phyloP scores from a whole-genome alignment of 2,888 invertebrate genomes.

The Thymelicus lineola region DNA sequence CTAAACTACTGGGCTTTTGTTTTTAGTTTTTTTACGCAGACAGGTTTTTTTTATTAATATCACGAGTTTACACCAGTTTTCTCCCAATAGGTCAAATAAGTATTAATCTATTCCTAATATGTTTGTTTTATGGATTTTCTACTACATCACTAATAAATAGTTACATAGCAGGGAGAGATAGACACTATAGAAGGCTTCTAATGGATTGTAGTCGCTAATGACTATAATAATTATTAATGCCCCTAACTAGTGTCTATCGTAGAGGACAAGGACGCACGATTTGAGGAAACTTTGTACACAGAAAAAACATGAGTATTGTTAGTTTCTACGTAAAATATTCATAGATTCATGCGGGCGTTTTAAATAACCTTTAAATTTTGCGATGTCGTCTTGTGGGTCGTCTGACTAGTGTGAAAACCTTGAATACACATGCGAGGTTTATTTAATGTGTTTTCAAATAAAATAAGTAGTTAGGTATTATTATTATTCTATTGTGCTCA shows the following conservation, averaged over 20 bases:
- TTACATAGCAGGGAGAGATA: background rate
- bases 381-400: constrained; percentile 47
- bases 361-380: constrained; percentile 58
- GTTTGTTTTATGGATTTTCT: background rate
- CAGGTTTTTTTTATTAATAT: too few relatives aligned
- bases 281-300: constrained; percentile 27
- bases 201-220: background rate
- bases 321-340: constrained; percentile 30
- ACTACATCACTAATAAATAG: background rate
- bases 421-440: constrained; percentile 51
- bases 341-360: constrained; percentile 30
- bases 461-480: too few relatives aligned
- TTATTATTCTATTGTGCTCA: constrained; percentile 12
- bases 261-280: constrained; percentile 20
- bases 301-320: constrained; percentile 25
- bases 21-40: too few relatives aligned
- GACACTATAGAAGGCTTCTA: background rate
- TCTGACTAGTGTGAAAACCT: constrained; percentile 60
- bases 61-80: too few relatives aligned
- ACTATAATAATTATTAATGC: constrained; percentile 7
- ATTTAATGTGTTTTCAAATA: constrained; percentile 14
- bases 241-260: constrained; percentile 17
- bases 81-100: too few relatives aligned
- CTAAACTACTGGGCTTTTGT: too few relatives aligned
- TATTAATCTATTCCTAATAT: background rate